phyloP scores from a whole-genome alignment of 2,797 vertebrate species.

The Holocentrus rufus region DNA sequence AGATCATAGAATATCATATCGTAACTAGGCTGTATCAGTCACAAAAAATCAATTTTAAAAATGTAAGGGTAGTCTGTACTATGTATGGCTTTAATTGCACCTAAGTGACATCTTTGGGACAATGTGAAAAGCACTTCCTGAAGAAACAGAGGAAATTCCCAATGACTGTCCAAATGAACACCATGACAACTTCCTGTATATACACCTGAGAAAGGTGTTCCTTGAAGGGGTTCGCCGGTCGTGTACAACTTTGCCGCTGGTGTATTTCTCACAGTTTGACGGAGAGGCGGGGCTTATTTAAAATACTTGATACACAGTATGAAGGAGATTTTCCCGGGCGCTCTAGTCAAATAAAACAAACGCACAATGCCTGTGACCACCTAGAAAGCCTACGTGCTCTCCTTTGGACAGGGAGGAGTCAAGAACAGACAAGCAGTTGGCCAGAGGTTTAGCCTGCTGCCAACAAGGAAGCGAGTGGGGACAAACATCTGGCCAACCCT shows the following conservation, averaged over 20 bases:
- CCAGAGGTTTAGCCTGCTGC: background rate
- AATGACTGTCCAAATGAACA: too few relatives aligned
- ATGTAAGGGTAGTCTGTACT: too few relatives aligned
- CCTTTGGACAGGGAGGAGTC: slow-evolving; percentile 53
- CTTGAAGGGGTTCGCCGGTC: slow-evolving; percentile 5
- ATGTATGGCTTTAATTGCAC: too few relatives aligned
- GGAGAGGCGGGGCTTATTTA: slow-evolving; percentile 29
- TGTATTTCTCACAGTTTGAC: accelerated
- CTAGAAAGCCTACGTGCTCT: accelerated
- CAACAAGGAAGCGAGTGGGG: slow-evolving; percentile 53
- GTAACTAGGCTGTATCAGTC: too few relatives aligned
- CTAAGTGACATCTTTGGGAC: too few relatives aligned
- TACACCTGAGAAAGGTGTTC: too few relatives aligned
- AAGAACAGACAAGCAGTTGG: background rate
- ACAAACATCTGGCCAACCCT: background rate
- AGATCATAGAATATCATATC: too few relatives aligned
- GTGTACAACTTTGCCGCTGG: slow-evolving; percentile 7
- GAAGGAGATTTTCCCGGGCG: slow-evolving; percentile 3
- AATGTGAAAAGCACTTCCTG: background rate
- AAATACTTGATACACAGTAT: background rate
- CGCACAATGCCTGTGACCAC: background rate
- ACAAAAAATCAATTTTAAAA: too few relatives aligned
- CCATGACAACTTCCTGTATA: too few relatives aligned
- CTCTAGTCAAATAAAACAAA: background rate
- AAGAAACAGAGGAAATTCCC: background rate